Conservation (phyloP, 2,113 vertebrate species). For the Xenus cinereus region DNA sequence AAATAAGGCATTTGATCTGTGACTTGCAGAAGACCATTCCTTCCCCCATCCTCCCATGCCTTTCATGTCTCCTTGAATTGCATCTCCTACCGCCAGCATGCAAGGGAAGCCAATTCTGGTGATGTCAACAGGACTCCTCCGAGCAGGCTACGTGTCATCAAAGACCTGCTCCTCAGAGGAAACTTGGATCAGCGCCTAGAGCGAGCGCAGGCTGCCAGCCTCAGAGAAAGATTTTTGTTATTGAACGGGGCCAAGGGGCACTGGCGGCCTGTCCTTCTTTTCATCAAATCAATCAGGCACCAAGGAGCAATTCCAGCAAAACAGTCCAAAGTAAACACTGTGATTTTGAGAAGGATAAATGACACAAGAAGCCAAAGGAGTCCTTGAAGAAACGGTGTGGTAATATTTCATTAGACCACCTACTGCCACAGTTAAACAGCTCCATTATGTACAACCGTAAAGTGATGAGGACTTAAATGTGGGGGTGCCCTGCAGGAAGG, state of each 20-base stretch:
- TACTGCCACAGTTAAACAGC: background rate
- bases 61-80: background rate
- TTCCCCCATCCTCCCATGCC: background rate
- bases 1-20: background rate
- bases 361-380: background rate
- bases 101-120: background rate
- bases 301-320: background rate
- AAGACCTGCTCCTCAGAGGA: background rate
- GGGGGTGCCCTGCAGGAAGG: background rate
- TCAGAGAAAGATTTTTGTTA: background rate
- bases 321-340: background rate
- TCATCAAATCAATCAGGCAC: background rate
- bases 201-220: background rate
- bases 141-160: background rate
- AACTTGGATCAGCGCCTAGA: background rate
- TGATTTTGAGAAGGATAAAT: slow-evolving; percentile 5
- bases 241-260: background rate
- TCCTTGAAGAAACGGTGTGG: background rate
- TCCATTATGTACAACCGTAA: background rate
- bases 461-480: background rate
- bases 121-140: background rate
- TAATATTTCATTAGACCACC: slow-evolving; percentile 4
- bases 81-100: background rate
- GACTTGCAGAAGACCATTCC: background rate
- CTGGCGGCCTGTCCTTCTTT: background rate